These are phyloP conservation scores for Hymenochirus boettgeri DNA, from an alignment of 2,113 vertebrate genomes.

Conservation along the genomic window DNA sequence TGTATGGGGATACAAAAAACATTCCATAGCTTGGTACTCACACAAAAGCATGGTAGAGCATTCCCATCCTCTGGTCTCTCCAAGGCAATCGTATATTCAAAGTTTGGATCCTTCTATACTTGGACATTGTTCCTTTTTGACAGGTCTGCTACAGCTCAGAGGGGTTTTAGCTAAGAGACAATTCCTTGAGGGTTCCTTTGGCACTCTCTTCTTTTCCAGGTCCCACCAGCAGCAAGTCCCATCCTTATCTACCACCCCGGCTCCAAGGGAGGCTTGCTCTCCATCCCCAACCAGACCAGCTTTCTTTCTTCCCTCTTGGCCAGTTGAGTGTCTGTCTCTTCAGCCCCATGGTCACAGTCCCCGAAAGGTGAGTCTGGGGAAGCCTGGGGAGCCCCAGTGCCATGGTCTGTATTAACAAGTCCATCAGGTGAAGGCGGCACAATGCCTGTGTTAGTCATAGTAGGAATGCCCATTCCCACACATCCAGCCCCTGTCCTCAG, in stretches of 20 bases:
- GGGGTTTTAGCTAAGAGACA: conserved; percentile 91
- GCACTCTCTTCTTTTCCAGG: conserved; percentile 66
- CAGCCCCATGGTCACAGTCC: conserved; percentile 75
- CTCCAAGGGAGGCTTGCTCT: conserved; percentile 69
- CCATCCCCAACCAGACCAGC: conserved; percentile 59
- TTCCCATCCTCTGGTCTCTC: conserved; percentile 95
- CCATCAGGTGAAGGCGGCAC: conserved; percentile 44
- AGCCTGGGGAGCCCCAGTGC: conserved; percentile 71
- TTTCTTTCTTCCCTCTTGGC: conserved; percentile 63
- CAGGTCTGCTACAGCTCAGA: conserved; percentile 76
- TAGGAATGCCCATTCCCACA: neutral
- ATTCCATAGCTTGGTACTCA: conserved; percentile 79
- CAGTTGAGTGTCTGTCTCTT: conserved; percentile 71
- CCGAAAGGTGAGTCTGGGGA: conserved; percentile 58
- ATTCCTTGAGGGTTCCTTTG: conserved; percentile 72
- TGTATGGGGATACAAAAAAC: too few species aligned
- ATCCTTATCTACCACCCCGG: conserved; percentile 73
- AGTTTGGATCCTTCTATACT: conserved; percentile 85
- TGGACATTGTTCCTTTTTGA: conserved; percentile 87
- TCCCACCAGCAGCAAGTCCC: conserved; percentile 75
- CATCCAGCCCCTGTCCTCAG: neutral
- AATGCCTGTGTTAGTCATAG: conserved; percentile 1
- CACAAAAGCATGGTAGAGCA: conserved; percentile 96
- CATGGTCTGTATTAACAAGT: conserved; percentile 76
- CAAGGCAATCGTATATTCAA: conserved; percentile 91